These are phyloP conservation scores for Heliconius congener DNA, from an alignment of 1,140 invertebrate species.

Conservation along the genomic window DNA sequence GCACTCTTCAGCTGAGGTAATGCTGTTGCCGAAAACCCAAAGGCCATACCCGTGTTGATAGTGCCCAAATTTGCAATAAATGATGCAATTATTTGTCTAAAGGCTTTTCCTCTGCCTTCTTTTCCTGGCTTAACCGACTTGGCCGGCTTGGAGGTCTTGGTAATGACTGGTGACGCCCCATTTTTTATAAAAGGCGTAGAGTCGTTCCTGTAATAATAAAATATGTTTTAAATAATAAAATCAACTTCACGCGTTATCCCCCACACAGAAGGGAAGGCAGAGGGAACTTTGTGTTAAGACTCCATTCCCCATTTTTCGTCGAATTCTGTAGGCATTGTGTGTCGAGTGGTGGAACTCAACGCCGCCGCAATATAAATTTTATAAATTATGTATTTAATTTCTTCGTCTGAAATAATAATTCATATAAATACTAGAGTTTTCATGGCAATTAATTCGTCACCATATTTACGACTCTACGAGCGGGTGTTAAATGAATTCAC, in stretches of 20 bases:
- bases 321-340: too few species aligned
- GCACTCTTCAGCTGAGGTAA: constrained; percentile 84
- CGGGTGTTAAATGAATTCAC: neutral
- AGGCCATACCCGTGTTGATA: constrained; percentile 87
- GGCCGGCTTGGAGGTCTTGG: constrained; percentile 48
- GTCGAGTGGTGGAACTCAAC: too few species aligned
- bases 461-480: neutral
- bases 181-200: constrained; percentile 68
- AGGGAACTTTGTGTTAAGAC: too few species aligned
- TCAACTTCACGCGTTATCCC: too few species aligned
- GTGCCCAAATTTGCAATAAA: constrained; percentile 85
- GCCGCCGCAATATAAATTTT: too few species aligned
- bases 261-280: too few species aligned
- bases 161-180: constrained; percentile 50
- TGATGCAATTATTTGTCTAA: constrained; percentile 83
- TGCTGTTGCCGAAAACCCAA: constrained; percentile 88
- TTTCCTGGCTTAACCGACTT: constrained; percentile 58
- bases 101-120: constrained; percentile 78
- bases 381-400: too few species aligned
- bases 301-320: too few species aligned
- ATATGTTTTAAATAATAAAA: neutral
- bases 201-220: constrained; percentile 58
- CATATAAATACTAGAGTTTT: neutral
- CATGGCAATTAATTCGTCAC: neutral
- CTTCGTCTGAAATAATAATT: neutral